Evolutionary conservation across 2,888 invertebrate species (phyloP).

Genomic region (Odontomyia ornata): DNA sequence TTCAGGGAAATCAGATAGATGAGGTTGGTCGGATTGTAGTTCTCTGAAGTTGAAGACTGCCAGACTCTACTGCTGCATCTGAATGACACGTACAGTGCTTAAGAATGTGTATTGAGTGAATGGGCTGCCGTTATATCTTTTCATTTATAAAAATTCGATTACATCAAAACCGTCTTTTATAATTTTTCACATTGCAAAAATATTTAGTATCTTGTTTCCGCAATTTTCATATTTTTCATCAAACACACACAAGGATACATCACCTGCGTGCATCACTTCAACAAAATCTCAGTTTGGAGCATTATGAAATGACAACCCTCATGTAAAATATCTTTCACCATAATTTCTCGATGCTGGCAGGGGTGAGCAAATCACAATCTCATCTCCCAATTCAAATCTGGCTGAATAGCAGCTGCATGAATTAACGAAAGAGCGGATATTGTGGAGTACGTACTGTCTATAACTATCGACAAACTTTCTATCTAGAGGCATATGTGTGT

Average conservation of each 20-base stretch:
- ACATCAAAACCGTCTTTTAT: too few species aligned
- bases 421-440: slow-evolving; percentile 19
- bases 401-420: slow-evolving; percentile 21
- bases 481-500: background rate
- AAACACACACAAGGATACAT: too few species aligned
- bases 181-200: too few species aligned
- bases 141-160: too few species aligned
- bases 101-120: background rate
- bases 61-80: background rate
- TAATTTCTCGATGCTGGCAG: background rate
- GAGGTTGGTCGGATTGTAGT: slow-evolving; percentile 27
- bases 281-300: too few species aligned
- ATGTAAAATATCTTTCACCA: background rate
- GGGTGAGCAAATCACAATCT: slow-evolving; percentile 15
- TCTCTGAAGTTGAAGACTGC: background rate
- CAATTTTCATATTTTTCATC: too few species aligned
- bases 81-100: background rate
- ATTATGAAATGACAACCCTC: background rate
- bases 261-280: too few species aligned
- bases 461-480: background rate
- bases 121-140: too few species aligned
- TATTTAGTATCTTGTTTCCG: too few species aligned
- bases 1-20: slow-evolving; percentile 39
- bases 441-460: background rate
- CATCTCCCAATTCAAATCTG: slow-evolving; percentile 34